Evolutionary conservation across 2,113 vertebrate species (phyloP), one percentile per base, ranked within the genome.

Genomic region (Lophotis ruficrista): DNA sequence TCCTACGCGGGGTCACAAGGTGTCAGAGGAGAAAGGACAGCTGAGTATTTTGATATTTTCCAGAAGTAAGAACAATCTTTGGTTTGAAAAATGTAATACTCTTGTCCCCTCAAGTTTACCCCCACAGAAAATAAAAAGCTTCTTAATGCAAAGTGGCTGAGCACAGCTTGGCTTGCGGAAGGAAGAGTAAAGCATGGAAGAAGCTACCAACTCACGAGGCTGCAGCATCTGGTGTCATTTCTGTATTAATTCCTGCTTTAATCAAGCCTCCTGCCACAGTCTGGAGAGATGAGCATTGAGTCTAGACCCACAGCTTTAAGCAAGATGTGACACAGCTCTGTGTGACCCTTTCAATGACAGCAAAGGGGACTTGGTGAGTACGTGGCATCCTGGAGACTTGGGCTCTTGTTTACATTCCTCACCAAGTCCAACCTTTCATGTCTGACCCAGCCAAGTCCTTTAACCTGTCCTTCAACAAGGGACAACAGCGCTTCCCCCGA

Each of bases 171-270:
- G 60, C 14, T 37, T 28, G 30, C 20, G 1, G 2, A 21, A 21
- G 18, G 12, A 87, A 47, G 28, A 76, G 11, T 18, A 93, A 76
- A 68, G 17, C 62, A n/a, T 0, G 2, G 75, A 88, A 86, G 50
- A 56, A 94, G n/a, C 24, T 50, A 48, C 22, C 37, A 48, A 4
- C 24, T 62, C 56, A 24, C 0, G 0, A 72, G 33, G 25, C 31
- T 89, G 62, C 57, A 60, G 30, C 8, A 41, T 31, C 77, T 3
- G 0, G 20, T 27, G 14, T 16, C 24, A 33, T 28, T 79, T 45
- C 54, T 87, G 24, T 14, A 51, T 13, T 20, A 35, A 73, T 8
- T 31, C 33, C 78, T 83, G 53, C 53, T 66, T 68, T 51, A 73
- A 56, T 24, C 61, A 80, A 68, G 35, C 31, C 66, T 87, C 25